A percentile compares a stretch with the other conserved stretches of the same genome.
These are phyloP conservation scores for Torymus aiolomorphi DNA, from an alignment of 2,888 invertebrate genomes.

Conservation along the genomic window DNA sequence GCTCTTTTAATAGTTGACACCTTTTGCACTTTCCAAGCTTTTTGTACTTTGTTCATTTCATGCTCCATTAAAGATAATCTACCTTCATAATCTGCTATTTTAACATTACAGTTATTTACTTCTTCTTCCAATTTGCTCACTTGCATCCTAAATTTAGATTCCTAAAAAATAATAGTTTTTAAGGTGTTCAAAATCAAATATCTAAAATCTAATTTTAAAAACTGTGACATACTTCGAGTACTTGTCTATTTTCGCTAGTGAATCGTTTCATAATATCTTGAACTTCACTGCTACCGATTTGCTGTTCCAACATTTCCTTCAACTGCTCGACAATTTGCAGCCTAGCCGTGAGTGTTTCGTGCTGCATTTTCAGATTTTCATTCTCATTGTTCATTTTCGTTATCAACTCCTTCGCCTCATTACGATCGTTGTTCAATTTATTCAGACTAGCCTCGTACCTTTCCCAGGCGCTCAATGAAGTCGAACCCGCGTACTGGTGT, in stretches of 20 bases:
- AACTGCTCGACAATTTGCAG: conserved; percentile 69
- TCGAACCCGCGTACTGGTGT: conserved; percentile 68
- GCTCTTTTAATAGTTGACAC: background rate
- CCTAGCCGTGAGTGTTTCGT: conserved; percentile 66
- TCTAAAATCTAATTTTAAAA: background rate
- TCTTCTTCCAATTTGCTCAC: conserved; percentile 69
- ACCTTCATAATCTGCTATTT: conserved; percentile 64
- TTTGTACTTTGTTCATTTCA: conserved; percentile 67
- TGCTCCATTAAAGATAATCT: conserved; percentile 65
- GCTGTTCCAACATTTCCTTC: conserved; percentile 70
- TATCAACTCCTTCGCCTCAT: conserved; percentile 60
- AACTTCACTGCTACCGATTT: conserved; percentile 68
- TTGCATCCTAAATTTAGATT: conserved; percentile 67
- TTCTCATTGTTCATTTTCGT: conserved; percentile 62
- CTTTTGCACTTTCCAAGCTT: conserved; percentile 63
- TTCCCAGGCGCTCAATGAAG: conserved; percentile 66
- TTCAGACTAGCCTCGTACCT: conserved; percentile 61
- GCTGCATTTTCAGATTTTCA: conserved; percentile 64
- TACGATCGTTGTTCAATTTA: conserved; percentile 61
- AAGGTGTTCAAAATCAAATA: too few species aligned
- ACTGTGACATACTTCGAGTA: conserved; percentile 63
- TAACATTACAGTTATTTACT: conserved; percentile 61
- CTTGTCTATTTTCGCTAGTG: conserved; percentile 67
- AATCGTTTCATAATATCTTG: conserved; percentile 68
- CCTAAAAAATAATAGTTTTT: conserved; percentile 59